These are phyloP conservation scores for Acromyrmex echinatior DNA, from an alignment of 1,140 invertebrate species.

Conservation along the genomic window DNA sequence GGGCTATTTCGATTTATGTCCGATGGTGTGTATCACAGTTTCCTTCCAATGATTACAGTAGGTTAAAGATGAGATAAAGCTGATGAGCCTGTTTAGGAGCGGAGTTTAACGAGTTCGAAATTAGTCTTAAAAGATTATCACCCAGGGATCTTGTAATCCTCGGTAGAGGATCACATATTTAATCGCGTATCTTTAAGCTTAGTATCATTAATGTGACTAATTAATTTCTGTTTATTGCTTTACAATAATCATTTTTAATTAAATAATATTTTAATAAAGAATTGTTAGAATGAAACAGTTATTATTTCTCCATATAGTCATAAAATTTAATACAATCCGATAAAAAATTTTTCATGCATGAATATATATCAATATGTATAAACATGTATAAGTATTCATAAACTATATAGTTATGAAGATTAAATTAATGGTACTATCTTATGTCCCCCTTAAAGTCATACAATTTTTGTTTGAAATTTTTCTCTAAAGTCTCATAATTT, in stretches of 20 bases:
- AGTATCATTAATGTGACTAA: not conserved
- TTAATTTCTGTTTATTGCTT: not conserved
- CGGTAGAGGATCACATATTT: not conserved
- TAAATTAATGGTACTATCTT: no score
- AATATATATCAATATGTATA: no score
- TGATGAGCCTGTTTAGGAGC: slow-evolving; percentile 12
- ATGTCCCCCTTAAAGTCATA: no score
- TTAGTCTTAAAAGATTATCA: slow-evolving; percentile 40
- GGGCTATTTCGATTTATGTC: slow-evolving; percentile 16
- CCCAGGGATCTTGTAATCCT: slow-evolving; percentile 2
- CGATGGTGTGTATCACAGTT: slow-evolving; percentile 42
- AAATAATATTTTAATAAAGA: not conserved
- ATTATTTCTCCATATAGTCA: not conserved
- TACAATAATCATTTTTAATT: slow-evolving; percentile 12
- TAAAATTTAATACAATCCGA: not conserved
- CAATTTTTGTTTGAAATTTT: no score
- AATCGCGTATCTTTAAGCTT: slow-evolving; percentile 4
- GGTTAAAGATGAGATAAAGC: slow-evolving; percentile 44
- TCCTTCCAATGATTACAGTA: slow-evolving; percentile 31
- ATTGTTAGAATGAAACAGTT: not conserved
- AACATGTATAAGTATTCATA: no score
- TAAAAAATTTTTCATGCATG: no score
- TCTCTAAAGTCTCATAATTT: no score
- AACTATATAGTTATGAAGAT: no score
- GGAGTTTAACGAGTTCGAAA: slow-evolving; percentile 64